Evolutionary conservation across 2,113 vertebrate genomes (phyloP), one percentile per base, ranked within the genome.

Genomic region (Eurystomus gularis): DNA sequence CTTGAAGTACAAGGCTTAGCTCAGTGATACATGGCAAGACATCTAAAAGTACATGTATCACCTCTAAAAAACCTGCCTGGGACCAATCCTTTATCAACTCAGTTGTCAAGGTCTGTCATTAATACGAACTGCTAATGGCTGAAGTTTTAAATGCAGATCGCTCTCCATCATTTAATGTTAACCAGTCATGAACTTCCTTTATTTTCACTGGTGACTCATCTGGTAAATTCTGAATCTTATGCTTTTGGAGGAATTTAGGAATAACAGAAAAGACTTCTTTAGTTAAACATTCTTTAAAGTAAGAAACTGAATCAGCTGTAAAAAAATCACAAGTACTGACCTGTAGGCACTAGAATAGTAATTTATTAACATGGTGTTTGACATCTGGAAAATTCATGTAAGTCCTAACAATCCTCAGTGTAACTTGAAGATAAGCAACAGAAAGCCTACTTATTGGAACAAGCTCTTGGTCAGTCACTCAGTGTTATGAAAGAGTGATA

Each of bases 291-390:
- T 80, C 68, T 82, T 90, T 68, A 57, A 80, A 48, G 31, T 17
- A 90, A 87, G 57, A 72, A 84, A 80, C 51, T 28, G 29, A 81
- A 80, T 75, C 60, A 91, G 28, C 42, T 79, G 48, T 84, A 58
- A 93, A 75, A 85, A 40, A 65, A 13, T 82, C 44, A 64, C 31
- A 78, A 90, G 24, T 78, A 33, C 40, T 29, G 51, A 66, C 70
- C 55, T 71, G 35, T 61, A 42, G 54, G 72, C 25, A 92, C 39
- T 73, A 79, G 26, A 93, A 73, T 5, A 35, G 85, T 90, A 70
- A 86, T 87, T 93, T 92, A 93, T 93, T 93, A 93, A 88, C 31
- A 15, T n/a, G 28, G 14, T 84, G 86, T 93, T 77, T 93, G 85
- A 77, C 75, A 61, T 69, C 14, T 5, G 2, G 51, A 93, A 95